Percentiles rank a stretch among this genome's conserved stretches.
These are phyloP conservation scores for Nanorana parkeri DNA, from an alignment of 2,113 vertebrate species.

Conservation along the genomic window DNA sequence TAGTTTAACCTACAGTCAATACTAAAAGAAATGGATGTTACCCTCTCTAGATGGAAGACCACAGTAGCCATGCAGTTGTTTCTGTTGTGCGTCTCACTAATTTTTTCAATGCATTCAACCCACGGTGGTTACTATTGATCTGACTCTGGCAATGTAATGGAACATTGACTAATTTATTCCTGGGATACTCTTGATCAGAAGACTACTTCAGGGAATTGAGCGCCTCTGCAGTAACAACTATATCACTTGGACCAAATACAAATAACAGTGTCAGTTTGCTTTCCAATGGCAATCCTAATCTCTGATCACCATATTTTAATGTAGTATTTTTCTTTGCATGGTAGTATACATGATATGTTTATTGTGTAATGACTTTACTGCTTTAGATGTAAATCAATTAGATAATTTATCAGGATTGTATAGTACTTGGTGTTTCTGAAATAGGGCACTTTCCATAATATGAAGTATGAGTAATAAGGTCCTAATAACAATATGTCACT, in stretches of 20 bases:
- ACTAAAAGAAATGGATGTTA: conserved; percentile 6
- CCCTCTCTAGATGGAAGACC: not conserved
- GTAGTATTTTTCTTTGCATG: too few species aligned
- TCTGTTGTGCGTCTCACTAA: not conserved
- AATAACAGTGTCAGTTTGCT: not conserved
- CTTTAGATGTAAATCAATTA: too few species aligned
- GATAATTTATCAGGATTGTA: too few species aligned
- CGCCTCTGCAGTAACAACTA: not conserved
- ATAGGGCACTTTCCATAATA: too few species aligned
- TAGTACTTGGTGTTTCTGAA: too few species aligned
- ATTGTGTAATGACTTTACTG: too few species aligned
- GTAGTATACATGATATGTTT: too few species aligned
- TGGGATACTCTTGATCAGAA: conserved; percentile 15
- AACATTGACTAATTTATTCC: conserved; percentile 42
- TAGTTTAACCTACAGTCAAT: conserved; percentile 33
- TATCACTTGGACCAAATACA: not conserved
- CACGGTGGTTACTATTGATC: conserved; percentile 17
- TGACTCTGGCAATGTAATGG: conserved; percentile 11
- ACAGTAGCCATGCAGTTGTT: conserved; percentile 13
- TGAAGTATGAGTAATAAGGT: too few species aligned
- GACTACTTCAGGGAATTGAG: conserved; percentile 8
- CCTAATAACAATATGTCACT: too few species aligned
- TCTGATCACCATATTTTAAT: too few species aligned
- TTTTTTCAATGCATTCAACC: conserved; percentile 23
- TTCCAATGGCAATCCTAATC: too few species aligned